These are phyloP conservation scores for Torymus aiolomorphi DNA, from an alignment of 2,888 invertebrate species.

Conservation along the genomic window DNA sequence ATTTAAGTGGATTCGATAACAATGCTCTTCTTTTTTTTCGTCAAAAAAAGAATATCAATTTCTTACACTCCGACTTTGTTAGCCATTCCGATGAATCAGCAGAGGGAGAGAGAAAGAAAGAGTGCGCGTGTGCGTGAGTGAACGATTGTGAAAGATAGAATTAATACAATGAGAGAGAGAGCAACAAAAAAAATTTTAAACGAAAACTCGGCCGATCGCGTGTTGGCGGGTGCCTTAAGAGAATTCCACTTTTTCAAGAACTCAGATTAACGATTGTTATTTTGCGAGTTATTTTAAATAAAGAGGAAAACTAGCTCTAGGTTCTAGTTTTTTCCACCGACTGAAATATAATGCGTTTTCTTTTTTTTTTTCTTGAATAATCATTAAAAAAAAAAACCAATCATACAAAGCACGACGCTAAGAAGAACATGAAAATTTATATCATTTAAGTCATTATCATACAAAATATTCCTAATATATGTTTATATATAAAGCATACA, in stretches of 20 bases:
- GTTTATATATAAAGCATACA: slow-evolving; percentile 60
- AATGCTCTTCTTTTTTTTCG: slow-evolving; percentile 41
- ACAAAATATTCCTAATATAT: slow-evolving; percentile 68
- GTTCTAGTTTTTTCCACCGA: slow-evolving; percentile 58
- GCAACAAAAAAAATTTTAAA: slow-evolving; percentile 42
- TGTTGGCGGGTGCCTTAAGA: slow-evolving; percentile 56
- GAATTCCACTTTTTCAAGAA: slow-evolving; percentile 61
- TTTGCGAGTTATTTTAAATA: slow-evolving; percentile 53
- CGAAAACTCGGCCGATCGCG: slow-evolving; percentile 48
- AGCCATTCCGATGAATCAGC: slow-evolving; percentile 55
- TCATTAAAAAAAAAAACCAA: slow-evolving; percentile 28
- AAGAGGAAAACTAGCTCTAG: slow-evolving; percentile 50
- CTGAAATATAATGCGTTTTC: slow-evolving; percentile 62
- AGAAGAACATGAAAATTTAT: slow-evolving; percentile 61
- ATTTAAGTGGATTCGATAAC: slow-evolving; percentile 31
- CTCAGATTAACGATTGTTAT: slow-evolving; percentile 59
- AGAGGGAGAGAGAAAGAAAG: slow-evolving; percentile 47
- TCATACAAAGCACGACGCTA: slow-evolving; percentile 58
- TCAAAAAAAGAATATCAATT: slow-evolving; percentile 19
- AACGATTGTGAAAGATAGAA: slow-evolving; percentile 32
- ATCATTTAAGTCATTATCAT: slow-evolving; percentile 68
- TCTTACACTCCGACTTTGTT: slow-evolving; percentile 52
- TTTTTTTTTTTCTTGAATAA: slow-evolving; percentile 51
- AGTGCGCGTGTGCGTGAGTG: slow-evolving; percentile 46
- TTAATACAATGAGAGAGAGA: neutral